Evolutionary conservation across 1,140 invertebrate species (phyloP).

Genomic region (Sitodiplosis mosellana): DNA sequence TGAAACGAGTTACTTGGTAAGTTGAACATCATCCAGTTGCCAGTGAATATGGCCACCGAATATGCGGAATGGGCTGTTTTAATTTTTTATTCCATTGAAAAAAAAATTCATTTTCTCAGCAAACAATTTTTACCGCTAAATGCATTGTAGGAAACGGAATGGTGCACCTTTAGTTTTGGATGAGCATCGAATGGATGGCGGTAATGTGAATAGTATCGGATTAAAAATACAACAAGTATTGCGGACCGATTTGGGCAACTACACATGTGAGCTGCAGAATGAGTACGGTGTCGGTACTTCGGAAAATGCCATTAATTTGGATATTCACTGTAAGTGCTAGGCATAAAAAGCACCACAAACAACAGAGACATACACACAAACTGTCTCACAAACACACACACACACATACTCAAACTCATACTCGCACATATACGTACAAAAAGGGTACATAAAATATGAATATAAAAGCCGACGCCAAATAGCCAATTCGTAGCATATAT

Average conservation of each 20-base stretch:
- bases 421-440: no score
- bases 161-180: slow-evolving; percentile 43
- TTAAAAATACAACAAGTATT: slow-evolving; percentile 58
- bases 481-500: no score
- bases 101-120: background rate
- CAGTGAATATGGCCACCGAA: no score
- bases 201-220: slow-evolving; percentile 47
- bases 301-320: slow-evolving; percentile 46
- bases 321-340: slow-evolving; percentile 64
- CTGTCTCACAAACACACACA: no score
- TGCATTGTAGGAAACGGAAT: slow-evolving; percentile 58
- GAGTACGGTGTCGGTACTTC: slow-evolving; percentile 48
- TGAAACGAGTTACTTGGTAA: slow-evolving; percentile 62
- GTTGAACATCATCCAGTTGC: slow-evolving; percentile 9
- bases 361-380: no score
- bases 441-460: no score
- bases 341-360: no score
- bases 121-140: no score
- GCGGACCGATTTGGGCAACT: slow-evolving; percentile 58
- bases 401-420: no score
- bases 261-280: slow-evolving; percentile 61
- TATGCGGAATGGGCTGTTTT: background rate
- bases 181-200: slow-evolving; percentile 51
- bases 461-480: no score
- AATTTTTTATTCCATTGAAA: background rate